phyloP scores from a whole-genome alignment of 1,140 invertebrate genomes.

The Drosophila varians region DNA sequence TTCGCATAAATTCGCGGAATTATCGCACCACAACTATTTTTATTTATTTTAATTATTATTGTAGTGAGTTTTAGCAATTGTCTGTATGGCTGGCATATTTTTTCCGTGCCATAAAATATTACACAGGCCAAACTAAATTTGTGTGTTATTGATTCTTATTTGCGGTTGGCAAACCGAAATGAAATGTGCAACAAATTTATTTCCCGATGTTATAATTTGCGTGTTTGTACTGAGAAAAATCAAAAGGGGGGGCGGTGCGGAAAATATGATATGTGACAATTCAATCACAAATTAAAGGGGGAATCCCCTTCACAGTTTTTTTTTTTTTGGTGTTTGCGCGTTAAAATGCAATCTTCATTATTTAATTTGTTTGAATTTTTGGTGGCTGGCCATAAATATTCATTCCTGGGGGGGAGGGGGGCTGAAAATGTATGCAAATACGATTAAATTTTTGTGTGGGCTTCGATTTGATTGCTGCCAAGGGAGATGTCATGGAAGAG shows the following conservation, averaged over 20 bases:
- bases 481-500: constrained; percentile 8
- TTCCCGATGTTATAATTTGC: constrained; percentile 29
- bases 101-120: constrained; percentile 15
- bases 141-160: constrained; percentile 40
- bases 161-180: constrained; percentile 25
- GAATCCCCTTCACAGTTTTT: background rate
- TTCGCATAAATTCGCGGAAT: constrained; percentile 40
- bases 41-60: constrained; percentile 43
- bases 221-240: constrained; percentile 9
- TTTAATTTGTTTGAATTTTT: constrained; percentile 67
- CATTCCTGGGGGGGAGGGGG: background rate
- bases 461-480: constrained; percentile 22
- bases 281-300: constrained; percentile 57
- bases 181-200: constrained; percentile 55
- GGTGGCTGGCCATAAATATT: constrained; percentile 37
- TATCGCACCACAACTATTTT: constrained; percentile 43
- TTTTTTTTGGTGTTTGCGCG: constrained; percentile 20
- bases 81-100: constrained; percentile 4
- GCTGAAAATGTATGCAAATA: constrained; percentile 63
- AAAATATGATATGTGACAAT: constrained; percentile 66
- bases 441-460: constrained; percentile 55
- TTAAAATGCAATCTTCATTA: constrained; percentile 62
- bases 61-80: constrained; percentile 24
- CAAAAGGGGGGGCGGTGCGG: background rate
- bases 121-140: constrained; percentile 30